These are phyloP conservation scores for Choreutis nemorana DNA, from an alignment of 2,888 invertebrate species.

Conservation along the genomic window DNA sequence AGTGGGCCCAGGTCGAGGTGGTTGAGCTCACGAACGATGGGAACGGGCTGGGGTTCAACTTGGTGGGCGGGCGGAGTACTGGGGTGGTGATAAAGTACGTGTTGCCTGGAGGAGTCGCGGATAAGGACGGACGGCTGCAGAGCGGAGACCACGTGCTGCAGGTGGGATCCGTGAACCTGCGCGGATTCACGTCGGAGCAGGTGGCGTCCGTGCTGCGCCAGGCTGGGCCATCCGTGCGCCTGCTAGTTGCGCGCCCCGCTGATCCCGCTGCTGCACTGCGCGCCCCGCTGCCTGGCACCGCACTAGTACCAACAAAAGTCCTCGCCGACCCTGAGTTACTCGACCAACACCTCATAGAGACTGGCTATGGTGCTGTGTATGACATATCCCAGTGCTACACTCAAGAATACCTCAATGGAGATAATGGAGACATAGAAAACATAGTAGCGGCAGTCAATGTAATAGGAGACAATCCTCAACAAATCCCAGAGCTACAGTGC, in stretches of 20 bases:
- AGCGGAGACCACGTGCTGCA: constrained; percentile 98
- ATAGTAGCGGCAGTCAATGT: constrained; percentile 51
- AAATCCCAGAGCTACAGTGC: constrained; percentile 43
- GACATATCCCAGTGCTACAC: constrained; percentile 49
- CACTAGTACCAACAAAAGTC: constrained; percentile 92
- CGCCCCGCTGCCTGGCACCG: constrained; percentile 80
- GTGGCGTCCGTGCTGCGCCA: constrained; percentile 76
- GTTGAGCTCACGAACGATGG: constrained; percentile 98
- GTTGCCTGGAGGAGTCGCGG: constrained; percentile 95
- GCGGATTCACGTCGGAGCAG: constrained; percentile 96
- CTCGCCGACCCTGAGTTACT: constrained; percentile 91
- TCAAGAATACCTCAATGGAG: constrained; percentile 39
- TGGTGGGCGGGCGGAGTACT: constrained; percentile 97
- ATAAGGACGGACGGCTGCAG: constrained; percentile 92
- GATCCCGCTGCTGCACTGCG: constrained; percentile 86
- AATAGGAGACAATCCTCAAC: constrained; percentile 48
- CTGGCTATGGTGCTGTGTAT: constrained; percentile 71
- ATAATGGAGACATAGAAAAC: constrained; percentile 33
- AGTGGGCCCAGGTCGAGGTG: constrained; percentile 99
- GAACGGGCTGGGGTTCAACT: constrained; percentile 96
- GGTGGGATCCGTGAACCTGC: constrained; percentile 91
- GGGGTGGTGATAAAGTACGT: constrained; percentile 99
- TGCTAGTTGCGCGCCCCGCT: constrained; percentile 92
- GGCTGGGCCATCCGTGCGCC: constrained; percentile 82
- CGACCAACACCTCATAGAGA: constrained; percentile 83